Percentiles rank a stretch among this genome's conserved stretches.
Conservation (phyloP, 2,797 vertebrate genomes). For the Pseudomugil tenellus region DNA sequence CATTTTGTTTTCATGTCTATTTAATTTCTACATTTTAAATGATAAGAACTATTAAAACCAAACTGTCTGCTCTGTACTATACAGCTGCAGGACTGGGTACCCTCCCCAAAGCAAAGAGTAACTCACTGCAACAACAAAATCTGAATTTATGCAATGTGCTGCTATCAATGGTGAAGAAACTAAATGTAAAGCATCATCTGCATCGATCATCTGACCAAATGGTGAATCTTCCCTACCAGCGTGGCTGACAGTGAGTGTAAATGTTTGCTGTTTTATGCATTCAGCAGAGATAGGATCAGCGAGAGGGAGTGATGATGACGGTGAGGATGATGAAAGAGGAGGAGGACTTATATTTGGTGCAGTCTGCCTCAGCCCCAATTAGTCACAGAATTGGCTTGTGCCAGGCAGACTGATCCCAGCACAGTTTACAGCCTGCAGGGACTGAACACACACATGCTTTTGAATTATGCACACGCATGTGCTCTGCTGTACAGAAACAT, state of each 20-base stretch:
- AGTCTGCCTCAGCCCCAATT: slow-evolving; percentile 63
- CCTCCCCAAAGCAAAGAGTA: background rate
- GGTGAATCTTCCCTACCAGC: background rate
- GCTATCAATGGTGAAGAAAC: background rate
- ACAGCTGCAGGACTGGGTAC: background rate
- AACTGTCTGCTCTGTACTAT: background rate
- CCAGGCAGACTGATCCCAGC: slow-evolving; percentile 61
- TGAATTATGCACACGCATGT: slow-evolving; percentile 5
- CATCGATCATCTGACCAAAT: too few relatives aligned
- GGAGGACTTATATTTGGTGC: slow-evolving; percentile 60
- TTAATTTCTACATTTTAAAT: background rate
- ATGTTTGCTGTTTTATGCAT: slow-evolving; percentile 7
- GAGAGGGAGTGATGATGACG: slow-evolving; percentile 22
- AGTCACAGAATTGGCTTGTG: slow-evolving; percentile 64
- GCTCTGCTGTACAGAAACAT: slow-evolving; percentile 9
- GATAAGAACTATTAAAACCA: background rate
- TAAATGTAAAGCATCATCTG: background rate
- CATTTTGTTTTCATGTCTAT: background rate
- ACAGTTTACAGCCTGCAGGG: slow-evolving; percentile 43
- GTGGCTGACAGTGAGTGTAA: background rate
- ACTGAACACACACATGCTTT: slow-evolving; percentile 26
- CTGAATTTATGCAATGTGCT: background rate
- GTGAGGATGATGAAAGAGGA: slow-evolving; percentile 33
- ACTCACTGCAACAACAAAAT: background rate
- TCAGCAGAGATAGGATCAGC: slow-evolving; percentile 16